phyloP scores from a whole-genome alignment of 1,140 invertebrate genomes.

The Sipha flava region DNA sequence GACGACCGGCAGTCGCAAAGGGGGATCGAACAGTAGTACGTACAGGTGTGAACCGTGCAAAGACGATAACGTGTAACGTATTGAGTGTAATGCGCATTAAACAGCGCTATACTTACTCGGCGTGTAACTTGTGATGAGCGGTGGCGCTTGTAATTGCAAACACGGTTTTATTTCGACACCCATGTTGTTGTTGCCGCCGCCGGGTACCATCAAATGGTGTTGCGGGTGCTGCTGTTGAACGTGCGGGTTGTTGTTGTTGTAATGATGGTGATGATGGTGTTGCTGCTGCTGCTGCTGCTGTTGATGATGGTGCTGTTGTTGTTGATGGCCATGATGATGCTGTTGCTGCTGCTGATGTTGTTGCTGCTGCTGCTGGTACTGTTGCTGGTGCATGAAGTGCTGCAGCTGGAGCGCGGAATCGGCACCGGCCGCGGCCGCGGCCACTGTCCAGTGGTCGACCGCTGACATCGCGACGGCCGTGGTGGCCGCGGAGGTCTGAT shows the following conservation, averaged over 20 bases:
- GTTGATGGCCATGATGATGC: not conserved
- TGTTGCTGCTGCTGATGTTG: not conserved
- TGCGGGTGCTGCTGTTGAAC: not conserved
- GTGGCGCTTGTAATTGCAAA: not conserved
- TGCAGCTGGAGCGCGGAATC: not conserved
- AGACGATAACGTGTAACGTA: too few species aligned
- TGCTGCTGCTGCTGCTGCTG: not conserved
- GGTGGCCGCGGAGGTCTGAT: not conserved
- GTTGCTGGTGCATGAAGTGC: slow-evolving; percentile 10
- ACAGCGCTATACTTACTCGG: slow-evolving; percentile 7
- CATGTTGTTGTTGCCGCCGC: not conserved
- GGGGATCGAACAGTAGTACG: too few species aligned
- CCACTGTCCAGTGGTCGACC: not conserved
- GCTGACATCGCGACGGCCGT: not conserved
- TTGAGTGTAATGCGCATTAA: too few species aligned
- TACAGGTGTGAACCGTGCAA: too few species aligned
- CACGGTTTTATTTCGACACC: not conserved
- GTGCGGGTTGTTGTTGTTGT: not conserved
- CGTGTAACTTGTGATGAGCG: not conserved
- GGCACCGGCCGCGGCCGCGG: not conserved
- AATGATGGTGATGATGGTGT: not conserved
- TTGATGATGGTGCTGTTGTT: not conserved
- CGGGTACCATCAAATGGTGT: not conserved
- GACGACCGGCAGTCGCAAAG: too few species aligned
- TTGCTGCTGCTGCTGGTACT: not conserved